Evolutionary conservation across 1,140 invertebrate species (phyloP).

Genomic region (Drosophila simulans): DNA sequence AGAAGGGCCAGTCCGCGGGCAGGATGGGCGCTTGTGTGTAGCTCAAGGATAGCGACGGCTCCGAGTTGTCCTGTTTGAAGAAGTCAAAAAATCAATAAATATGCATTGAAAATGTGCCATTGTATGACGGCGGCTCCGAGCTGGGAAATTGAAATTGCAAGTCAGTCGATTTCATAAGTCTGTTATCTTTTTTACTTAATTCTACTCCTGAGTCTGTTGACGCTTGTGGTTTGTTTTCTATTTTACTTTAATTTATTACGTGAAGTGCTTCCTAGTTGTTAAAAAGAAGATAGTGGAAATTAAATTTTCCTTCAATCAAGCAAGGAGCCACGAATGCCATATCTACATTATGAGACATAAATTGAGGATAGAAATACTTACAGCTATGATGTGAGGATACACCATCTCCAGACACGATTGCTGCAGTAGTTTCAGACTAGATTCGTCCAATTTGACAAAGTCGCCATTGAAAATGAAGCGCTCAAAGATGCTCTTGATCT

Average conservation of each 20-base stretch:
- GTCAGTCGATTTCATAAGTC: no score
- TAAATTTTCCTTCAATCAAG: neutral
- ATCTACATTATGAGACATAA: no score
- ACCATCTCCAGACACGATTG: conserved; percentile 68
- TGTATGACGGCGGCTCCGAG: no score
- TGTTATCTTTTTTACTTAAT: no score
- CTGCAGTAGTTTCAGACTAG: conserved; percentile 59
- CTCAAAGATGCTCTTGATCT: conserved; percentile 76
- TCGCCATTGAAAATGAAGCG: conserved; percentile 67
- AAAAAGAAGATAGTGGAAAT: neutral
- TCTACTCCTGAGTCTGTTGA: no score
- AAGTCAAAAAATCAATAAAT: neutral
- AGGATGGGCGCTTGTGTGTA: conserved; percentile 68
- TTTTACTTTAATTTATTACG: no score
- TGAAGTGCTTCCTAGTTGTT: no score
- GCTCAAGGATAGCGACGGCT: conserved; percentile 66
- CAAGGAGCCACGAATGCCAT: no score
- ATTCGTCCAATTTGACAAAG: conserved; percentile 54
- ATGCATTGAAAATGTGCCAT: neutral
- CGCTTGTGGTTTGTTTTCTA: no score
- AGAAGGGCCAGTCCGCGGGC: conserved; percentile 77
- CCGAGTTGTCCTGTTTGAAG: conserved; percentile 59
- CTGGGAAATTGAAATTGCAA: no score
- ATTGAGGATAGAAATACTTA: conserved; percentile 28
- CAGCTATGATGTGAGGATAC: conserved; percentile 73